phyloP scores from a whole-genome alignment of 2,888 invertebrate genomes.

The Acanthosepion pharaonis region DNA sequence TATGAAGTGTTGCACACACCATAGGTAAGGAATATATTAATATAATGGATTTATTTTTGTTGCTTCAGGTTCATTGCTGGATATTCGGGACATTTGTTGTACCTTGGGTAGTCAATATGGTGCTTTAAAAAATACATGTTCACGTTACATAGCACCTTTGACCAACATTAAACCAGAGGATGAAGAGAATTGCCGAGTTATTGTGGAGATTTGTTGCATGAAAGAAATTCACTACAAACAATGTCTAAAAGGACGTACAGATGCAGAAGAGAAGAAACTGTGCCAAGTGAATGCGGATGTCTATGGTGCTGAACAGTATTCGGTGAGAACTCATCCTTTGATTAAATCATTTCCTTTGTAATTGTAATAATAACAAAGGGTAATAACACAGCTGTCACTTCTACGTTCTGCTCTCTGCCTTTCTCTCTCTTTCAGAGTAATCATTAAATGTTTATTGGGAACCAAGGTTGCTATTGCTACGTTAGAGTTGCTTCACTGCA shows the following conservation, averaged over 20 bases:
- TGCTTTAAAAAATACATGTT: background rate
- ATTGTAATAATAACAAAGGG: no score
- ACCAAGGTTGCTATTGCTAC: no score
- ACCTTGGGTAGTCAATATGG: constrained; percentile 15
- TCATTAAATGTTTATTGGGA: no score
- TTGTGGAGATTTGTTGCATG: constrained; percentile 70
- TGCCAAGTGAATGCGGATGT: constrained; percentile 63
- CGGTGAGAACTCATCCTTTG: constrained; percentile 54
- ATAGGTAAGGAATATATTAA: no score
- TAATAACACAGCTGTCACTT: no score
- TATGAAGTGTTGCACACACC: no score
- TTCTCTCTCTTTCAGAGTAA: no score
- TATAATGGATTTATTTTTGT: background rate
- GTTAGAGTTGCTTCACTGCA: no score
- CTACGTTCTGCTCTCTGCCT: no score
- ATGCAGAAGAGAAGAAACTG: constrained; percentile 55
- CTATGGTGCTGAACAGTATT: constrained; percentile 66
- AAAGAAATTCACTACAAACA: constrained; percentile 65
- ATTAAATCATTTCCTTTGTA: background rate
- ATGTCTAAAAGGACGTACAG: constrained; percentile 65
- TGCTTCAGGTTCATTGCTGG: constrained; percentile 24
- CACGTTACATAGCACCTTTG: background rate
- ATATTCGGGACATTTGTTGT: constrained; percentile 34
- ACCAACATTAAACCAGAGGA: background rate
- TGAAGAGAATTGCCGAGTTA: constrained; percentile 39